Base-by-base conservation (phyloP, 2,888 invertebrate species). In the Tinea trinotella region DNA sequence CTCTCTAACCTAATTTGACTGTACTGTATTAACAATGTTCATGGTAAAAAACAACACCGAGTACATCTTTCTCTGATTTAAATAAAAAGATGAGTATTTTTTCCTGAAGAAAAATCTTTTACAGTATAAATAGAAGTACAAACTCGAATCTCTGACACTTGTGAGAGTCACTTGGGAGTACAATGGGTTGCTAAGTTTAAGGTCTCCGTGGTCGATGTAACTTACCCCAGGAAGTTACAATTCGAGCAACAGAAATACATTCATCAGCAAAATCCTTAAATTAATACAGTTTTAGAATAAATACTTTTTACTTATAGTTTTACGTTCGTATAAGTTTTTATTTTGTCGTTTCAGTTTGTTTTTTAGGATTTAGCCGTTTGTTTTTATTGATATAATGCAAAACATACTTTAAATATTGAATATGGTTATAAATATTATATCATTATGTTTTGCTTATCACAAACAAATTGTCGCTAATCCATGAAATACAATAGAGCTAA, bases 401-500 rank as follows among this genome's bases (percentile, higher is more conserved):
- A n/a, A n/a, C n/a, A n/a, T n/a, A n/a, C n/a, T n/a, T n/a, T n/a
- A n/a, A n/a, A n/a, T n/a, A n/a, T n/a, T n/a, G n/a, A n/a, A n/a
- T n/a, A n/a, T n/a, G n/a, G n/a, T n/a, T n/a, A n/a, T n/a, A n/a
- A 30, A 7, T 30, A 30, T 30, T 4, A 30, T 30, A 4, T 2
- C n/a, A 4, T 2, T 30, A 30, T 30, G n/a, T 5, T 22, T 7
- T n/a, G n/a, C n/a, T n/a, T n/a, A n/a, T n/a, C n/a, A n/a, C n/a
- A n/a, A n/a, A n/a, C n/a, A n/a, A n/a, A n/a, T n/a, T 35, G 35
- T 10, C 40, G 40, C 40, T 40, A 40, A 40, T 12, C 40, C 15
- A 12, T 40, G 40, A 13, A 40, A 40, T 40, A 40, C 40, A 40
- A 40, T 40, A 40, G 6, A n/a, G 5, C 40, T 13, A 15, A 40